phyloP scores from a whole-genome alignment of 1,140 invertebrate species.

The Drosophila tsacasi region DNA sequence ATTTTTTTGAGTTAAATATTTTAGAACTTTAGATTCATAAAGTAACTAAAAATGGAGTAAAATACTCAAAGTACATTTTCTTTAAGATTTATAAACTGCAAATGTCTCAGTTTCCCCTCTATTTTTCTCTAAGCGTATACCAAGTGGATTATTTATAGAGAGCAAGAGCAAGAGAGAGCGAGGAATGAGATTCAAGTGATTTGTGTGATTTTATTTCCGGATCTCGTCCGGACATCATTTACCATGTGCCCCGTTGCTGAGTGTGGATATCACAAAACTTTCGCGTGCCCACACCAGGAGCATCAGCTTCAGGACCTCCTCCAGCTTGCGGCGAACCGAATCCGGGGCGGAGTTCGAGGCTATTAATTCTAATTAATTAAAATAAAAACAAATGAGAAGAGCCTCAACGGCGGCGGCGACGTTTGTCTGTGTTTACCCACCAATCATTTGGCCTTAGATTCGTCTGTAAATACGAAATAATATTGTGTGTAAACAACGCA shows the following conservation, averaged over 20 bases:
- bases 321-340: slow-evolving; percentile 89
- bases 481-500: slow-evolving; percentile 28
- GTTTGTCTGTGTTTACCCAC: slow-evolving; percentile 67
- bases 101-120: not conserved
- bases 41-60: no score
- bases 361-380: slow-evolving; percentile 67
- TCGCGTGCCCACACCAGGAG: slow-evolving; percentile 92
- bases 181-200: slow-evolving; percentile 47
- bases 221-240: slow-evolving; percentile 62
- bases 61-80: no score
- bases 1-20: not conserved
- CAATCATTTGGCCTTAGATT: slow-evolving; percentile 64
- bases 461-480: slow-evolving; percentile 57
- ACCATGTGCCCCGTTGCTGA: slow-evolving; percentile 87
- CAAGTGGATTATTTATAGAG: slow-evolving; percentile 21
- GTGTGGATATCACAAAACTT: slow-evolving; percentile 88
- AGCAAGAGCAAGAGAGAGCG: not conserved
- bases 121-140: slow-evolving; percentile 4
- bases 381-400: slow-evolving; percentile 5
- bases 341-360: slow-evolving; percentile 85
- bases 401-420: not conserved
- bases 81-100: no score
- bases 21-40: no score
- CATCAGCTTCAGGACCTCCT: slow-evolving; percentile 92
- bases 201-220: slow-evolving; percentile 76